Evolutionary conservation across 2,888 invertebrate species (phyloP), one percentile per base, ranked within the genome.

Genomic region (Leptothorax acervorum): DNA sequence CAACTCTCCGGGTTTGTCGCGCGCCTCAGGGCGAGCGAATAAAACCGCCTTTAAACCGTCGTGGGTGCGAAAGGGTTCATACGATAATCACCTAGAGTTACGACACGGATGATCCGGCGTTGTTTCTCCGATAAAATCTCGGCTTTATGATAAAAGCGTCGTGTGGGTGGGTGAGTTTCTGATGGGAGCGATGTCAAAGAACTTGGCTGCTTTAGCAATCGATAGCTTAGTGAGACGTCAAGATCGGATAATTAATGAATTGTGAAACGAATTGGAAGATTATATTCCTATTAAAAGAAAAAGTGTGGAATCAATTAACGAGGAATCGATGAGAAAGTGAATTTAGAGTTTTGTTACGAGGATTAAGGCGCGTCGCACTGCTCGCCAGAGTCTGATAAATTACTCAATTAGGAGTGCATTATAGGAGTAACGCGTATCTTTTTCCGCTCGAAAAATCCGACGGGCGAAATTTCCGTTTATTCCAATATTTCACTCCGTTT

Each of bases 1-100:
- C 53, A 51, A 31, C 45, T 79, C 90, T 68, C 48, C 18, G 65
- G 60, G 88, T 89, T 88, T 89, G 88, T 86, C 79, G 73, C 57
- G 35, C 53, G 53, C 88, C 86, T 70, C 45, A 15, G 60, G 62
- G 79, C 42, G 57, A 55, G 9, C 39, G 55, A 82, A 87, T 88
- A 83, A 89, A 86, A 88, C 60, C 60, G 28, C 73, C 55, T 82
- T 84, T 87, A 81, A 85, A 81, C 23, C 53, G 18, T 53, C 18
- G 62, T 23, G 82, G 55, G 63, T 83, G 82, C 57, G 70, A 53
- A 73, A 68, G 84, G 57, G 62, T 55, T 66, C 66, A 18, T 35
- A 39, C 11, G 63, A 78, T 88, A 82, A 88, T 88, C 79, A 63
- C 82, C 15, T 45, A 53, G 35, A 74, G 45, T 73, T 70, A 81